Percentiles rank a stretch among this genome's conserved stretches.
phyloP scores from a whole-genome alignment of 2,797 vertebrate genomes.

The Molossus molossus region DNA sequence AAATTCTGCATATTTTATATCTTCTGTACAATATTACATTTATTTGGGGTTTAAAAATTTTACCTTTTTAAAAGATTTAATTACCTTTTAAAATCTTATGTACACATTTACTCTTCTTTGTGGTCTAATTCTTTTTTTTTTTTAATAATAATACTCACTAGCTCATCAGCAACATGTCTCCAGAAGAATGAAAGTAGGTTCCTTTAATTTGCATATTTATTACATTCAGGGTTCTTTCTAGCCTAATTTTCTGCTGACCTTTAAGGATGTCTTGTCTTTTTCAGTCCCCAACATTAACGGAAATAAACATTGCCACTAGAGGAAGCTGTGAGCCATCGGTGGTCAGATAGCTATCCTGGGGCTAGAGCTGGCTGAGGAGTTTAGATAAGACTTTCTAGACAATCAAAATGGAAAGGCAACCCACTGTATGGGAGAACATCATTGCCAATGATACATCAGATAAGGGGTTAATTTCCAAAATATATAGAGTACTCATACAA shows the following conservation, averaged over 20 bases:
- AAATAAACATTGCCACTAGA: background rate
- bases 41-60: background rate
- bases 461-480: too few species aligned
- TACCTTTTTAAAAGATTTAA: background rate
- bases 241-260: background rate
- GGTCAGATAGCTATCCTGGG: background rate
- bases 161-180: background rate
- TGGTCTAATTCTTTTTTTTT: background rate
- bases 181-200: background rate
- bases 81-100: background rate
- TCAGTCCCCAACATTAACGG: background rate
- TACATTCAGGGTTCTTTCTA: background rate
- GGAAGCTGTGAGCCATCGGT: background rate
- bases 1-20: background rate
- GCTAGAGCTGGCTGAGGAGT: background rate
- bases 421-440: too few species aligned
- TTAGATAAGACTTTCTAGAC: background rate
- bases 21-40: background rate
- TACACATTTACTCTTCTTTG: background rate
- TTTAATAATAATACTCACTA: background rate
- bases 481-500: too few species aligned
- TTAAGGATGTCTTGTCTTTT: background rate
- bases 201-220: background rate
- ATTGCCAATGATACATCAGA: too few species aligned
- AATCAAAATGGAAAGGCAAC: too few species aligned